Percentiles rank a stretch among this genome's conserved stretches.
Evolutionary conservation across 2,888 invertebrate genomes (phyloP).

Genomic region (Erannis defoliaria): DNA sequence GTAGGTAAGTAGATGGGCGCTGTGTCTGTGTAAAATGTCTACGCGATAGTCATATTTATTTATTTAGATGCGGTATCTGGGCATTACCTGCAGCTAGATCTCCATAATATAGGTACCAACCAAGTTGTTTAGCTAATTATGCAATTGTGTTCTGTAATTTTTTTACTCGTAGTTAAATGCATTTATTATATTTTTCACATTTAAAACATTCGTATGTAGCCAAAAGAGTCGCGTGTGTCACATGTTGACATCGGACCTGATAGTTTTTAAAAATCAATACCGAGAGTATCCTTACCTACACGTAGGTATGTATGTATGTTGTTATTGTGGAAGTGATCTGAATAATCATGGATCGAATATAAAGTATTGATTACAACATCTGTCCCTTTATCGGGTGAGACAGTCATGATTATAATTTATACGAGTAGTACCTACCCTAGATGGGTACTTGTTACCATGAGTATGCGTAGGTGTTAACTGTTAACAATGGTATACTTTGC

Average conservation of each 20-base stretch:
- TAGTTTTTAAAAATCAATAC: slow-evolving; percentile 8
- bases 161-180: too few species aligned
- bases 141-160: too few species aligned
- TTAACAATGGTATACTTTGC: not conserved
- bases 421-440: not conserved
- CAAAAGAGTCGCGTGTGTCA: not conserved
- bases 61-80: too few species aligned
- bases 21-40: too few species aligned
- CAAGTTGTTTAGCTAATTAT: too few species aligned
- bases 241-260: not conserved
- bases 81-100: too few species aligned
- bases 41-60: too few species aligned
- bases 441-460: too few species aligned
- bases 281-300: too few species aligned
- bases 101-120: too few species aligned
- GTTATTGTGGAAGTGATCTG: slow-evolving; percentile 38
- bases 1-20: too few species aligned
- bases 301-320: slow-evolving; percentile 31
- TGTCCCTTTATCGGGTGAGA: slow-evolving; percentile 5
- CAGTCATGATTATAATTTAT: not conserved
- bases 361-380: slow-evolving; percentile 31
- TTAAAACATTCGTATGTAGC: not conserved
- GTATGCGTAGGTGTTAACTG: slow-evolving; percentile 2
- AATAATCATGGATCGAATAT: slow-evolving; percentile 40
- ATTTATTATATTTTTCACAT: not conserved